These are phyloP conservation scores for Axea sp. DNA, from an alignment of 2,888 invertebrate genomes.

Conservation along the genomic window DNA sequence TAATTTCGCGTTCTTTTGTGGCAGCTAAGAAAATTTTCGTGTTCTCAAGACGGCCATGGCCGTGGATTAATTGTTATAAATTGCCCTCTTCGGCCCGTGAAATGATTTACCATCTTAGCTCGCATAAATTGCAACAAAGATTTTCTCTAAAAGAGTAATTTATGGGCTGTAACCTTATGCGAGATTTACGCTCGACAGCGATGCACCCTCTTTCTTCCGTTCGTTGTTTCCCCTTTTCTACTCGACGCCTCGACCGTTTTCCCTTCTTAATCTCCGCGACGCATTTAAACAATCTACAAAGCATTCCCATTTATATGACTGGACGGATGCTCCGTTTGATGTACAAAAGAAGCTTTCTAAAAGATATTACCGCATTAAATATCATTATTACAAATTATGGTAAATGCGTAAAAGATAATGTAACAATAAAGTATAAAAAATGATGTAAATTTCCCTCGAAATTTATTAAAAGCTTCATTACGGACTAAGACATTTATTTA, in stretches of 20 bases:
- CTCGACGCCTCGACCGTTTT: constrained; percentile 36
- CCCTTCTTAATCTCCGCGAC: constrained; percentile 54
- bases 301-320: constrained; percentile 57
- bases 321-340: constrained; percentile 29
- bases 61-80: constrained; percentile 77
- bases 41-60: constrained; percentile 38
- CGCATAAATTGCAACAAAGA: constrained; percentile 78
- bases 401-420: too few relatives aligned
- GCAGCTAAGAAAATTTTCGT: constrained; percentile 46
- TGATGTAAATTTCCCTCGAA: too few relatives aligned
- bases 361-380: constrained; percentile 43
- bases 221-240: constrained; percentile 46
- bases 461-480: too few relatives aligned
- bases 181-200: constrained; percentile 68
- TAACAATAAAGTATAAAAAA: too few relatives aligned
- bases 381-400: constrained; percentile 32
- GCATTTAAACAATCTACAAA: constrained; percentile 61
- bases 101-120: constrained; percentile 75
- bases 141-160: constrained; percentile 78
- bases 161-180: constrained; percentile 70
- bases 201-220: constrained; percentile 52
- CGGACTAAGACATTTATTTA: too few relatives aligned
- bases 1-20: constrained; percentile 42
- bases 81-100: constrained; percentile 75
- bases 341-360: constrained; percentile 34